Evolutionary conservation across 2,888 invertebrate genomes (phyloP).

Genomic region (Netelia inedita): DNA sequence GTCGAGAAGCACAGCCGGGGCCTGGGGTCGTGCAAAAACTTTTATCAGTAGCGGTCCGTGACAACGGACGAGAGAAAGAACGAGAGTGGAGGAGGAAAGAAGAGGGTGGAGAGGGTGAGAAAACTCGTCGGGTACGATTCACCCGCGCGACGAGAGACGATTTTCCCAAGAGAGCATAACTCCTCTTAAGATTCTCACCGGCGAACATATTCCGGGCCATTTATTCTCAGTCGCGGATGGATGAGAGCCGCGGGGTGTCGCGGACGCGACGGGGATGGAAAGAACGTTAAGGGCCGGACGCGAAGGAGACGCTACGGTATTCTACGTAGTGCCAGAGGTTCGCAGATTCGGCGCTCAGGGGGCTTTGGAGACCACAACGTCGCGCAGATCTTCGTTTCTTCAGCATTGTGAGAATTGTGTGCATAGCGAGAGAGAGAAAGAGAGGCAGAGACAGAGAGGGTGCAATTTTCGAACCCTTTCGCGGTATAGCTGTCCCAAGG

Average conservation of each 20-base stretch:
- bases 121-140: conserved; percentile 70
- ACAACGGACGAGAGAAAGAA: neutral
- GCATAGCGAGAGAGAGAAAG: conserved; percentile 24
- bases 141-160: conserved; percentile 51
- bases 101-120: conserved; percentile 43
- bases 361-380: conserved; percentile 19
- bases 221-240: conserved; percentile 65
- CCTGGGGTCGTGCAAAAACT: conserved; percentile 41
- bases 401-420: neutral
- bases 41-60: conserved; percentile 38
- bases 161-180: conserved; percentile 65
- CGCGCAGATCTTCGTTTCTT: conserved; percentile 26
- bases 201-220: conserved; percentile 63
- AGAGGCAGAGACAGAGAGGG: conserved; percentile 15
- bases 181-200: conserved; percentile 66
- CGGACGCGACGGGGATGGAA: conserved; percentile 10
- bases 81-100: conserved; percentile 39
- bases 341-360: conserved; percentile 55
- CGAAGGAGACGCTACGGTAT: neutral
- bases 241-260: conserved; percentile 53
- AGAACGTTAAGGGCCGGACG: conserved; percentile 41
- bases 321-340: neutral
- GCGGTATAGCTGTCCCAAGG: conserved; percentile 9
- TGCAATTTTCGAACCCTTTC: conserved; percentile 30
- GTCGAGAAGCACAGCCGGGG: conserved; percentile 17